phyloP scores from a whole-genome alignment of 2,113 vertebrate genomes.

The Heliornis fulica region DNA sequence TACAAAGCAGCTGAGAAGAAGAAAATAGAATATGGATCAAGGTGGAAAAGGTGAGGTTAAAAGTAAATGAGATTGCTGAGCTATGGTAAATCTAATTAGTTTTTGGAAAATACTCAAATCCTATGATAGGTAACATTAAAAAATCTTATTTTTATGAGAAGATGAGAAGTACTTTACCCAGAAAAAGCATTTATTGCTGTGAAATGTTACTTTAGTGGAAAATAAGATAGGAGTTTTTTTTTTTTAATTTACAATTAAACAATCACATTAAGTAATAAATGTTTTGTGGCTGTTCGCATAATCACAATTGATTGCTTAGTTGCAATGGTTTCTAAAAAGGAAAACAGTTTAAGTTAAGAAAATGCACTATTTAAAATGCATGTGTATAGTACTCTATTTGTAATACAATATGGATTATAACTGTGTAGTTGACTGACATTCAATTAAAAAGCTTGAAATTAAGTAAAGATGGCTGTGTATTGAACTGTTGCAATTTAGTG shows the following conservation, averaged over 20 bases:
- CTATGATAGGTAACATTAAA: background rate
- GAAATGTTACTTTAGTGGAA: background rate
- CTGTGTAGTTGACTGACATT: constrained; percentile 39
- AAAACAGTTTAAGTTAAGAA: background rate
- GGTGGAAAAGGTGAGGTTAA: background rate
- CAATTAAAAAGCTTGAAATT: constrained; percentile 40
- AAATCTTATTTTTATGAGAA: background rate
- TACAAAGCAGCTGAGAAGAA: background rate
- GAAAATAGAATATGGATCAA: background rate
- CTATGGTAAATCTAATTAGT: background rate
- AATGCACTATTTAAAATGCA: constrained; percentile 35
- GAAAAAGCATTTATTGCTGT: background rate
- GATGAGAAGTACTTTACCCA: background rate
- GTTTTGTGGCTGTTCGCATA: background rate
- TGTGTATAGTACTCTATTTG: background rate
- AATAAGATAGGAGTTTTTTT: background rate
- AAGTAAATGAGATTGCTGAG: background rate
- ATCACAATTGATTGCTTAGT: constrained; percentile 10
- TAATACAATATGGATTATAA: constrained; percentile 30
- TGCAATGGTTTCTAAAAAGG: background rate
- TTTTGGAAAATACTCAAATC: background rate
- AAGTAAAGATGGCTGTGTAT: constrained; percentile 24
- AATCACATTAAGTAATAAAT: constrained; percentile 27
- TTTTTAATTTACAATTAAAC: background rate
- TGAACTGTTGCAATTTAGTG: constrained; percentile 17